Evolutionary conservation across 1,140 invertebrate species (phyloP).

Genomic region (Zaprionus gabonicus): DNA sequence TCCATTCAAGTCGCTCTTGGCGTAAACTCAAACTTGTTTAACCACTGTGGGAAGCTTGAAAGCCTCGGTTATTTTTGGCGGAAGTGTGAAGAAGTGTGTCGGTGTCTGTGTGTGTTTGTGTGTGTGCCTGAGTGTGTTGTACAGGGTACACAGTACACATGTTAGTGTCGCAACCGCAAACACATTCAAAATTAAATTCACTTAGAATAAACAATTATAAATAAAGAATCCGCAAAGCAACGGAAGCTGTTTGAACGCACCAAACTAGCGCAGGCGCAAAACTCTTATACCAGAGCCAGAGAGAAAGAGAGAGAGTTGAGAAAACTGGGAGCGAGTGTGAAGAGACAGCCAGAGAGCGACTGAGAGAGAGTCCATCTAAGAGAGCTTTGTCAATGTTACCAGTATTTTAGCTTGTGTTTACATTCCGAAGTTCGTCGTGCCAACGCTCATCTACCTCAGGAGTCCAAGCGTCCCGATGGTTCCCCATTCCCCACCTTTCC

Average conservation of each 20-base stretch:
- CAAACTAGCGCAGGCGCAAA: constrained; percentile 46
- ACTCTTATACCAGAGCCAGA: constrained; percentile 48
- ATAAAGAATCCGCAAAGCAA: constrained; percentile 47
- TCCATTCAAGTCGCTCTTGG: background rate
- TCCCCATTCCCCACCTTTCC: background rate
- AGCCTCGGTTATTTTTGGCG: background rate
- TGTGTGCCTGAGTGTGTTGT: constrained; percentile 3
- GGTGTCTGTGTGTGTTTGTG: background rate
- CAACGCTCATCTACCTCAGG: constrained; percentile 8
- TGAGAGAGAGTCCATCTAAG: background rate
- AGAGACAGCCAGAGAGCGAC: background rate
- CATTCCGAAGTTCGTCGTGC: constrained; percentile 37
- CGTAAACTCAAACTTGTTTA: background rate
- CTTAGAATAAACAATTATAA: constrained; percentile 54
- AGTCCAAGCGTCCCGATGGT: background rate
- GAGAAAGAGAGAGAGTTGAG: background rate
- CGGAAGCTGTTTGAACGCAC: constrained; percentile 5
- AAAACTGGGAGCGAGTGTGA: constrained; percentile 18
- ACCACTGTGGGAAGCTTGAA: background rate
- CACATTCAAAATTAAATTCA: constrained; percentile 59
- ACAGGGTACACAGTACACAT: constrained; percentile 17
- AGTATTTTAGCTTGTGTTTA: constrained; percentile 68
- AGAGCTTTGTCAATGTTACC: constrained; percentile 44
- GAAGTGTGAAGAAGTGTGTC: background rate
- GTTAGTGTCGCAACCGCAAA: constrained; percentile 39